Conservation (phyloP, 2,113 vertebrate genomes). For the Canis aureus region DNA sequence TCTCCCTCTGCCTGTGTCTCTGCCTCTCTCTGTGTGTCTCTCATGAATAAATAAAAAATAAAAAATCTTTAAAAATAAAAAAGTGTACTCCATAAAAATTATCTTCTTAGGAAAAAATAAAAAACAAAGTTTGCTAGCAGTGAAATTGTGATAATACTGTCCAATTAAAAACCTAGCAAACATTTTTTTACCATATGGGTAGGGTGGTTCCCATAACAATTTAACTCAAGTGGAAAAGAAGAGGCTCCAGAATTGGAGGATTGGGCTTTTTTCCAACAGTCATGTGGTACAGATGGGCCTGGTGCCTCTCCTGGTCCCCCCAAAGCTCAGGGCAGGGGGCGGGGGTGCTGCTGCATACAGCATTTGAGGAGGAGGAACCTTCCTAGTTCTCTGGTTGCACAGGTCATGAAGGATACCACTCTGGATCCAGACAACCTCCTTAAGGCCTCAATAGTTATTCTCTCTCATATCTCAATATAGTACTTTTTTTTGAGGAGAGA, state of each 20-base stretch:
- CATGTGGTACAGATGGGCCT: background rate
- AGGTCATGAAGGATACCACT: background rate
- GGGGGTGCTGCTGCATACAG: accelerated
- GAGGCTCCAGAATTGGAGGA: background rate
- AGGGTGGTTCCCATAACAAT: background rate
- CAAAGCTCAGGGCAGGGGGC: background rate
- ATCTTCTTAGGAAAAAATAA: background rate
- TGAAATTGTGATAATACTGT: constrained; percentile 37
- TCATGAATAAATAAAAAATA: too few species aligned
- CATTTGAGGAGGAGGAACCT: accelerated
- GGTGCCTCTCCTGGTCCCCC: accelerated
- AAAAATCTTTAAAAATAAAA: too few species aligned
- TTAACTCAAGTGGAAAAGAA: background rate
- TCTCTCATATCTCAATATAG: background rate
- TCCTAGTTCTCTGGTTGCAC: background rate
- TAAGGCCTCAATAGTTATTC: too few species aligned
- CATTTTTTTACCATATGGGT: background rate
- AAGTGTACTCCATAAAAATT: background rate
- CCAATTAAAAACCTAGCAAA: constrained; percentile 56
- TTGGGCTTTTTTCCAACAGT: accelerated
- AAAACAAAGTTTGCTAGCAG: background rate
- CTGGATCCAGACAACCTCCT: background rate
- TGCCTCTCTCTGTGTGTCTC: too few species aligned
- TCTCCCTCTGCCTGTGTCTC: too few species aligned
- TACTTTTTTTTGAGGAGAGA: background rate